Percentiles rank a stretch among this genome's conserved stretches.
phyloP scores from a whole-genome alignment of 2,888 invertebrate genomes.

The Parthenolecanium corni region DNA sequence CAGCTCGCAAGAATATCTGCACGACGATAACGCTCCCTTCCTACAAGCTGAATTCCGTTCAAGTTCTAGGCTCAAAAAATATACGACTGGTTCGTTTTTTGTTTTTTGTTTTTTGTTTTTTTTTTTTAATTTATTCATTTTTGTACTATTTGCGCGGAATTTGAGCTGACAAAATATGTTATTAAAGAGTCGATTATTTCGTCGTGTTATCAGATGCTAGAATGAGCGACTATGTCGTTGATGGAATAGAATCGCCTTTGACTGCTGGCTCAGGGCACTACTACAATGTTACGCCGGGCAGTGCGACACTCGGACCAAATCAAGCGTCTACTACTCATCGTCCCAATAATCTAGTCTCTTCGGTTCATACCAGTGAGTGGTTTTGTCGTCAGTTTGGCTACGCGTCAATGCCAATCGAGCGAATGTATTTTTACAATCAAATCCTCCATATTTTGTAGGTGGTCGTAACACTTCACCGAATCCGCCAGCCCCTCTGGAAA shows the following conservation, averaged over 20 bases:
- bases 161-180: too few relatives aligned
- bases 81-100: conserved; percentile 2
- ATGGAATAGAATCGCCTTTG: conserved; percentile 32
- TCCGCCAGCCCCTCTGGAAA: conserved; percentile 36
- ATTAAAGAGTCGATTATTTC: too few relatives aligned
- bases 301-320: not conserved
- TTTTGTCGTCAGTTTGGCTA: too few relatives aligned
- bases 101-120: too few relatives aligned
- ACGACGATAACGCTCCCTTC: conserved; percentile 36
- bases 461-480: conserved; percentile 18
- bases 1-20: conserved; percentile 46
- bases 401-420: not conserved
- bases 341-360: conserved; percentile 26
- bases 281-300: conserved; percentile 28
- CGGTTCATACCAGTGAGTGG: conserved; percentile 6
- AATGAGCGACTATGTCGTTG: conserved; percentile 33
- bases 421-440: not conserved
- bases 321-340: conserved; percentile 6
- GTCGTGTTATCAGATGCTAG: conserved; percentile 29
- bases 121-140: too few relatives aligned
- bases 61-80: conserved; percentile 17
- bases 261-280: conserved; percentile 31
- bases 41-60: conserved; percentile 38
- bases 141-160: too few relatives aligned
- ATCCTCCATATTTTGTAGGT: conserved; percentile 4